A percentile compares a stretch with the other conserved stretches of the same genome.
Conservation (phyloP, 1,140 invertebrate genomes). For the Eurytemora carolleeae region DNA sequence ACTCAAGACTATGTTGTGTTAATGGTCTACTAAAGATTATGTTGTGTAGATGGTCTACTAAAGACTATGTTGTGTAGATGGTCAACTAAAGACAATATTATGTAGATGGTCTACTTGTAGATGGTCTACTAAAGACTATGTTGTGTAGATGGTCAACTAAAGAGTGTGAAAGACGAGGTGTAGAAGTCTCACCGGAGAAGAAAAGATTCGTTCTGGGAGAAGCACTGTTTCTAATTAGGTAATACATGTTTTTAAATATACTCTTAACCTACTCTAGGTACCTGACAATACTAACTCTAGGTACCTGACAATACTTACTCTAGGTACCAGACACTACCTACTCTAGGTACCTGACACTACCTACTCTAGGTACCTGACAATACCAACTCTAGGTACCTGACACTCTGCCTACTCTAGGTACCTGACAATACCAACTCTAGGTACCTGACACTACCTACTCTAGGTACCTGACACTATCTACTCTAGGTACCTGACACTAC, state of each 20-base stretch:
- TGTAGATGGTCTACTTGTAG: too few species aligned
- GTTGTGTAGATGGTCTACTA: too few species aligned
- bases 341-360: constrained; percentile 41
- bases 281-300: constrained; percentile 29
- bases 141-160: constrained; percentile 44
- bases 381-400: constrained; percentile 36
- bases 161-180: constrained; percentile 23
- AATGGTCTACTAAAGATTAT: too few species aligned
- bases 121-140: too few species aligned
- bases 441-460: constrained; percentile 27
- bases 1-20: too few species aligned
- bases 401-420: too few species aligned
- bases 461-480: constrained; percentile 41
- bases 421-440: too few species aligned
- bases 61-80: too few species aligned
- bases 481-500: constrained; percentile 25
- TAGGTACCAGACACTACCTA: constrained; percentile 24
- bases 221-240: constrained; percentile 16
- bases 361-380: constrained; percentile 26
- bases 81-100: too few species aligned
- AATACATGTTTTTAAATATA: too few species aligned
- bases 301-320: constrained; percentile 41
- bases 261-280: constrained; percentile 6
- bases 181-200: constrained; percentile 21
- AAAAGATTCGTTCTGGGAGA: constrained; percentile 22